These are phyloP conservation scores for Felis chaus DNA, from an alignment of 2,113 vertebrate genomes.

Conservation along the genomic window DNA sequence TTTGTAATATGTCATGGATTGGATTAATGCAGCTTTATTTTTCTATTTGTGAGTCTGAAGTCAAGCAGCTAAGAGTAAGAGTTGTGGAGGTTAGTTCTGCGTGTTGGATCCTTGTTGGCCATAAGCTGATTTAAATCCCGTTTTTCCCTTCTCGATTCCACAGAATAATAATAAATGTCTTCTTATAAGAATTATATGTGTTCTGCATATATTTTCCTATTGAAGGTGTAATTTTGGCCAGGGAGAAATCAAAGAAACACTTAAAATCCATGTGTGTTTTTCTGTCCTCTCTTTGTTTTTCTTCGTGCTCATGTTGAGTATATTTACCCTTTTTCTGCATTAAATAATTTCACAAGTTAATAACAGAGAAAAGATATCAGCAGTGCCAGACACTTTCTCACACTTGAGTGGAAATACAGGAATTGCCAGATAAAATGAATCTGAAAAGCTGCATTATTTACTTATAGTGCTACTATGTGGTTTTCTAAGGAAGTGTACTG, in stretches of 20 bases:
- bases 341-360: constrained; percentile 50
- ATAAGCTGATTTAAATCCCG: background rate
- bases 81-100: constrained; percentile 33
- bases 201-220: background rate
- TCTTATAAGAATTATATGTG: background rate
- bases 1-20: background rate
- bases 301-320: background rate
- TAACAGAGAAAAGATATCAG: constrained; percentile 28
- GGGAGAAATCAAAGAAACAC: background rate
- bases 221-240: background rate
- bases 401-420: background rate
- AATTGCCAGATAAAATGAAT: background rate
- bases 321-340: background rate
- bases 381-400: background rate
- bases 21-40: constrained; percentile 16
- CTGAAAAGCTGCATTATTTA: constrained; percentile 27
- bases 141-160: background rate
- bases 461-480: background rate
- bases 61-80: background rate
- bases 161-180: background rate
- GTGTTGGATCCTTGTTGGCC: background rate
- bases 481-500: background rate
- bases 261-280: background rate
- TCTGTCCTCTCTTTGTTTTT: background rate
- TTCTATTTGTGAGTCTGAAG: background rate